Evolutionary conservation across 2,797 vertebrate species (phyloP), one percentile per base, ranked within the genome.

Genomic region (Gorsachius magnificus): DNA sequence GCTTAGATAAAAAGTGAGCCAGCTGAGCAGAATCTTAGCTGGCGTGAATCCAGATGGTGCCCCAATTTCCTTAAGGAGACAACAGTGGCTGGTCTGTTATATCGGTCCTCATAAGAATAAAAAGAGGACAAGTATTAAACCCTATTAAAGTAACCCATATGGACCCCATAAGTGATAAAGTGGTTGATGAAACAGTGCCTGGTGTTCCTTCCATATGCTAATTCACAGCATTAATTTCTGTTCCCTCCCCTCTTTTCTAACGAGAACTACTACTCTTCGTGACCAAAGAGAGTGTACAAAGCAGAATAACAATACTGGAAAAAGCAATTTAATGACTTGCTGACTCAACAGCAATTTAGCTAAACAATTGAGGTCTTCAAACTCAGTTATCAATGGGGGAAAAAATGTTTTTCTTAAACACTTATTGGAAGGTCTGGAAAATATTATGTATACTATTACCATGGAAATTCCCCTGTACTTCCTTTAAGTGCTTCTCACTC

Each of bases 41-140:
- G 83, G 45, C 24, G 9, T 12, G 22, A 91, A 65, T 85, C 68
- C 86, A 93, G 89, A 85, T 72, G 76, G 83, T 95, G 66, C 50
- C 80, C 57, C 68, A 64, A 2, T 82, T 91, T 94, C 54, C 81
- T 89, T n/a, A 57, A 88, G 71, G 31, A 88, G 41, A 65, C 7
- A 8, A 54, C 56, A 46, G 12, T 45, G 29, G 68, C 70, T 87
- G 41, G 51, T n/a, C 43, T 72, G 41, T 41, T 83, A 8, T 16
- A 36, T 83, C 51, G 17, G 1, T 70, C 74, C 56, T 43, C 29
- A 0, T 48, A 35, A 53, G 50, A 60, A 48, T 82, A 45, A 87
- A 78, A 82, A 77, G 54, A 91, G 58, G 20, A 65, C 60, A 80
- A 88, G 74, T 69, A 83, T 46, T 77, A 85, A 91, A 43, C 25